phyloP scores from a whole-genome alignment of 2,888 invertebrate genomes.

The Drosophila tripunctata region DNA sequence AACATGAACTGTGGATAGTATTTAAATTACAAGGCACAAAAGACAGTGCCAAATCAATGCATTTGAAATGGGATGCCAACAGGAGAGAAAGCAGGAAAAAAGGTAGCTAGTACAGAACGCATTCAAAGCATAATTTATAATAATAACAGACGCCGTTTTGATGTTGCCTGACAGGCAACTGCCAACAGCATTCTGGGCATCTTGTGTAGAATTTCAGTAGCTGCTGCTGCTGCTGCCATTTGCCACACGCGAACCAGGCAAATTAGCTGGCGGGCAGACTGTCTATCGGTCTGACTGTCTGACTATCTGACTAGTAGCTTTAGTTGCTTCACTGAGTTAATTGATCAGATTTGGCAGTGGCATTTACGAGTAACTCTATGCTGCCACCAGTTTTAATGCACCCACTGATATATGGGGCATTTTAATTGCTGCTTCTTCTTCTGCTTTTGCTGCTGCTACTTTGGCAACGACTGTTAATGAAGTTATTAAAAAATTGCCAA shows the following conservation, averaged over 20 bases:
- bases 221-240: constrained; percentile 50
- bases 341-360: constrained; percentile 21
- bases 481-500: constrained; percentile 78
- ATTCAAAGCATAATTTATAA: constrained; percentile 81
- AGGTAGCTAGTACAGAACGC: constrained; percentile 28
- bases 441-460: neutral
- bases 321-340: neutral
- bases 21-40: constrained; percentile 26
- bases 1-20: constrained; percentile 14
- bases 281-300: neutral
- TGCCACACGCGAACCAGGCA: constrained; percentile 70
- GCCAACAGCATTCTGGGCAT: constrained; percentile 42
- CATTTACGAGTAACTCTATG: constrained; percentile 6
- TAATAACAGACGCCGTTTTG: constrained; percentile 78
- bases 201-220: constrained; percentile 62
- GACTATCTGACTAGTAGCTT: neutral
- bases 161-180: constrained; percentile 66
- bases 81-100: constrained; percentile 21
- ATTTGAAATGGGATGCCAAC: constrained; percentile 51
- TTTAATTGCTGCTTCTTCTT: constrained; percentile 58
- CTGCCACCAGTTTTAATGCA: constrained; percentile 36
- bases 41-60: constrained; percentile 51
- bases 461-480: constrained; percentile 58
- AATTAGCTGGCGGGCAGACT: constrained; percentile 32
- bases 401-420: constrained; percentile 42